Base-by-base conservation (phyloP, 2,888 invertebrate species). In the Ophion slaviceki region DNA sequence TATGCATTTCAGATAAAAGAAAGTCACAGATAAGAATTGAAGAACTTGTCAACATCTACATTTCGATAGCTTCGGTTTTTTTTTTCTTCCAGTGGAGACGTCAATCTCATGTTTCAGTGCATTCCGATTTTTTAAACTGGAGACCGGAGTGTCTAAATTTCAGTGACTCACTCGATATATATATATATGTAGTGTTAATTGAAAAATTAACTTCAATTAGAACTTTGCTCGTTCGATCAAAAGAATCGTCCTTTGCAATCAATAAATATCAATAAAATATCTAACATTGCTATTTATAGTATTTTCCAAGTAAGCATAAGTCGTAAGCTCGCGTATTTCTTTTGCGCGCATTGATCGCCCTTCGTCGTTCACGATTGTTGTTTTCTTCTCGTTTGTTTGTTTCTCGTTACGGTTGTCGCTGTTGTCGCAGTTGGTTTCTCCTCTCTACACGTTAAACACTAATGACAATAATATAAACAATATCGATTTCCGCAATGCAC, bases 241-340 rank as follows among this genome's bases (percentile, higher is more conserved):
- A 80, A 76, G 90, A 89, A 91, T 88, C 90, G 86, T 90, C 88
- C 84, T 90, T 87, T 86, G 84, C 90, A 89, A 87, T 90, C 90
- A 93, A 93, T 93, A 93, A 93, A 93, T 93, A 93, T 92, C 91
- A 92, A 93, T 93, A 93, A 92, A 93, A 93, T 93, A 93, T 93
- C 92, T 92, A 93, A 93, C 92, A 93, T 92, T 91, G 91, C 91
- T 92, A 92, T 89, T 64, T 88, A 89, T 92, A 85, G 71, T 85
- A 92, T 92, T 91, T 77, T 92, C 90, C 89, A 91, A 91, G 91
- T 92, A 90, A 91, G 40, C 40, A 40, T 40, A 7, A 40, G 92
- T 89, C 80, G 86, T 91, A 90, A 90, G 86, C 88, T 89, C 89
- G 84, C 89, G 90, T 90, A 90, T 88, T 86, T 90, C 87, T 83